phyloP scores from a whole-genome alignment of 2,888 invertebrate genomes.

The Drosophila basisetae region DNA sequence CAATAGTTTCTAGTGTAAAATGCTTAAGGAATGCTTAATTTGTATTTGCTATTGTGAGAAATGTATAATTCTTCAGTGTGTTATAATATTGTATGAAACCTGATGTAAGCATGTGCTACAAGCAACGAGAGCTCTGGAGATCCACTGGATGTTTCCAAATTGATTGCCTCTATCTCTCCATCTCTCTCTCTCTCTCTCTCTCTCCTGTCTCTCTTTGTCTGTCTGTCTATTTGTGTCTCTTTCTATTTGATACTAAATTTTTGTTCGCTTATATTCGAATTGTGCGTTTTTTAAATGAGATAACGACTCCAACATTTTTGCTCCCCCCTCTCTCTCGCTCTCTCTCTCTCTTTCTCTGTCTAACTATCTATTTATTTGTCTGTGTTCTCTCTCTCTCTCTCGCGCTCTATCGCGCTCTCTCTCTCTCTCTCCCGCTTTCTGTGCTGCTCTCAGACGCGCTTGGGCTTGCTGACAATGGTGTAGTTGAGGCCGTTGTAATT shows the following conservation, averaged over 20 bases:
- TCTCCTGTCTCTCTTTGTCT: background rate
- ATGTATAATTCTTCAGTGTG: background rate
- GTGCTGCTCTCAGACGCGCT: conserved; percentile 88
- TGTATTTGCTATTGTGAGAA: conserved; percentile 3
- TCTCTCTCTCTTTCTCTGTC: conserved; percentile 25
- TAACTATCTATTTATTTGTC: conserved; percentile 43
- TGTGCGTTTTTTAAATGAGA: conserved; percentile 20
- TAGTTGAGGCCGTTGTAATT: conserved; percentile 92
- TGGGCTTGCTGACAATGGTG: conserved; percentile 93
- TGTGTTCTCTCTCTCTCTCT: conserved; percentile 49
- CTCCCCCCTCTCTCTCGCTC: conserved; percentile 10
- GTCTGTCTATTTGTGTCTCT: conserved; percentile 1
- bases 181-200: background rate
- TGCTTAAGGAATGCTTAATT: background rate
- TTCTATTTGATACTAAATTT: conserved; percentile 3
- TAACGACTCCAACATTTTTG: conserved; percentile 14
- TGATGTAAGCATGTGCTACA: conserved; percentile 8
- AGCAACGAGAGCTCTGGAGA: conserved; percentile 30
- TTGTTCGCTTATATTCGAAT: conserved; percentile 49
- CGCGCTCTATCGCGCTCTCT: conserved; percentile 71
- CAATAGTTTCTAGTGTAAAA: background rate
- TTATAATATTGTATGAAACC: background rate
- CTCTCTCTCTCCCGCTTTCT: conserved; percentile 88
- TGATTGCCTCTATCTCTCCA: background rate
- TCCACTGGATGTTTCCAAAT: conserved; percentile 24